Percentiles rank a stretch among this genome's conserved stretches.
Conservation (phyloP, 2,888 invertebrate species). For the Apamea epomidion region DNA sequence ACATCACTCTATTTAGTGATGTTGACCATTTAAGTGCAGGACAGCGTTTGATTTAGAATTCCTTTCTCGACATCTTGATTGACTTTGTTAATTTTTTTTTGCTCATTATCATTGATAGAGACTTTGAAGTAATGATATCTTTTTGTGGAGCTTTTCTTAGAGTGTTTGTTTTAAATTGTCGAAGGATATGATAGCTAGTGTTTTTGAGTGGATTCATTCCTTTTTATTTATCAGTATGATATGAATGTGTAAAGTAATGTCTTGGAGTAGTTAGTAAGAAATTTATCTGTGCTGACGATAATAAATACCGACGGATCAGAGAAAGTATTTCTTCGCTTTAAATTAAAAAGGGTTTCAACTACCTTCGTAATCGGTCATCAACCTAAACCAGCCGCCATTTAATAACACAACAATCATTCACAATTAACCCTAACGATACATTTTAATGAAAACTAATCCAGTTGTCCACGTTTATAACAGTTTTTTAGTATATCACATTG, state of each 20-base stretch:
- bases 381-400: conserved; percentile 50
- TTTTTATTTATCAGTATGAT: not conserved
- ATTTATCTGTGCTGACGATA: not conserved
- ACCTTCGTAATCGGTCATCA: conserved; percentile 52
- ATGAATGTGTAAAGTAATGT: not conserved
- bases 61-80: conserved; percentile 75
- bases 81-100: conserved; percentile 67
- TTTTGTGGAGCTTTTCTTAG: conserved; percentile 53
- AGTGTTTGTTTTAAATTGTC: conserved; percentile 50
- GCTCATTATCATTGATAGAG: conserved; percentile 67
- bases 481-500: conserved; percentile 70
- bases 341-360: conserved; percentile 46
- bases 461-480: conserved; percentile 72
- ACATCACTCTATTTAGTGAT: conserved; percentile 87
- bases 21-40: conserved; percentile 80
- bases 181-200: conserved; percentile 28
- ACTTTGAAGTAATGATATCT: conserved; percentile 63
- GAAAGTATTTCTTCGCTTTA: conserved; percentile 10
- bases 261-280: conserved; percentile 1
- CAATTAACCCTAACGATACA: conserved; percentile 71
- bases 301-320: not conserved
- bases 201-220: conserved; percentile 21
- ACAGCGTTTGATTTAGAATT: conserved; percentile 86
- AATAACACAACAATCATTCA: conserved; percentile 57
- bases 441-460: conserved; percentile 75